Conservation (phyloP, 2,888 invertebrate genomes). For the Tetrapedia diversipes region DNA sequence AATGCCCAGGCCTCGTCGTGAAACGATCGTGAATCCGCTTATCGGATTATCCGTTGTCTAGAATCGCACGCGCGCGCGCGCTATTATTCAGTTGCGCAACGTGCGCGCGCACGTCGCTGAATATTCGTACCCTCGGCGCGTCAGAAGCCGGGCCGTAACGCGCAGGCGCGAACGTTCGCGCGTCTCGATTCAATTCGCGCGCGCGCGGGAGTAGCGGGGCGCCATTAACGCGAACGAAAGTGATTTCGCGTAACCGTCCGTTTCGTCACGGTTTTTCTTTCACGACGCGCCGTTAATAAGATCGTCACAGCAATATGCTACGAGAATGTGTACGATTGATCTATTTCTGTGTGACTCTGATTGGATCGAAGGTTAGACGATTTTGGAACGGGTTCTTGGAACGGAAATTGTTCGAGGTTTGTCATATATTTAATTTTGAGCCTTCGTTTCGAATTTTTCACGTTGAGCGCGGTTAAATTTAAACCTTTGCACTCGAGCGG, state of each 20-base stretch:
- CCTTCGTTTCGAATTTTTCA: too few species aligned
- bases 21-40: constrained; percentile 15
- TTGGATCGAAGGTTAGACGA: background rate
- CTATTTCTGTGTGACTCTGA: background rate
- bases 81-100: constrained; percentile 22
- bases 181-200: constrained; percentile 42
- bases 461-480: too few species aligned
- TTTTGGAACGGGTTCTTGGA: background rate
- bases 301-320: constrained; percentile 6
- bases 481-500: too few species aligned
- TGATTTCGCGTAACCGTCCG: constrained; percentile 26
- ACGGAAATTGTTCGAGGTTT: background rate
- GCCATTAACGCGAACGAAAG: constrained; percentile 41
- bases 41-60: background rate
- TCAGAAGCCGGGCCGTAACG: too few species aligned
- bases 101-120: background rate
- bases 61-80: too few species aligned
- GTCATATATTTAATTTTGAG: too few species aligned
- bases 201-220: too few species aligned
- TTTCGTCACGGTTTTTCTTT: constrained; percentile 45
- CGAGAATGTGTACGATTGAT: background rate
- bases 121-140: too few species aligned
- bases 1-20: constrained; percentile 16
- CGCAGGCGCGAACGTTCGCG: constrained; percentile 30
- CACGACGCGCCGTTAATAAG: constrained; percentile 47